Percentiles rank a stretch among this genome's conserved stretches.
Evolutionary conservation across 1,140 invertebrate species (phyloP).

Genomic region (Bombus terrestris): DNA sequence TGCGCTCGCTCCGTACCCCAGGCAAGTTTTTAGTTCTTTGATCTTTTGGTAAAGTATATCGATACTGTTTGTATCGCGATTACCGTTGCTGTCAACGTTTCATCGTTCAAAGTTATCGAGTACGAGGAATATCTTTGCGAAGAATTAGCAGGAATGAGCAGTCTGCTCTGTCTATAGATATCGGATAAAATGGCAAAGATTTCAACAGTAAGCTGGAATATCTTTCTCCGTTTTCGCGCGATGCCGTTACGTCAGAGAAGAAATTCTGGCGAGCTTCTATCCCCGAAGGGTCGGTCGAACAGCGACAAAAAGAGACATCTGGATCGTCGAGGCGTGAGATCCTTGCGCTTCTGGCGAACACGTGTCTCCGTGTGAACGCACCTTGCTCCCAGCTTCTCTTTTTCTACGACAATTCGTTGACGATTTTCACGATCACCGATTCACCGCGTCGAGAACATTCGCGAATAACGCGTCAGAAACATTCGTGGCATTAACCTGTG

Average conservation of each 20-base stretch:
- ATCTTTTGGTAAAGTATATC: too few species aligned
- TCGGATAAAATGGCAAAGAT: not conserved
- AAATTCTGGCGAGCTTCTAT: not conserved
- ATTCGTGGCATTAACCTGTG: not conserved
- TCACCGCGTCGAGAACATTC: not conserved
- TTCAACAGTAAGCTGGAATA: too few species aligned
- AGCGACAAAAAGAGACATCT: constrained; percentile 18
- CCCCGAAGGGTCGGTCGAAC: not conserved
- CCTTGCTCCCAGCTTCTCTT: not conserved
- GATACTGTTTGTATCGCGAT: too few species aligned
- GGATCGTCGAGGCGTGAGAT: constrained; percentile 52
- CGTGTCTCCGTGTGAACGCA: constrained; percentile 32
- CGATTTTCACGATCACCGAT: not conserved
- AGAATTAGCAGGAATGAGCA: too few species aligned
- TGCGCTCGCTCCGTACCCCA: too few species aligned
- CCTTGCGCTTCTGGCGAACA: constrained; percentile 47
- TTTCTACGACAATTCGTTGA: not conserved
- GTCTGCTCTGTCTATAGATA: too few species aligned
- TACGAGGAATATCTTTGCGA: too few species aligned
- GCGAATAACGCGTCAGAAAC: not conserved
- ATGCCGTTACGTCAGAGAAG: not conserved
- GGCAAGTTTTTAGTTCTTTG: too few species aligned
- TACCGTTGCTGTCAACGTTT: too few species aligned
- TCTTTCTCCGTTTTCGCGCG: not conserved
- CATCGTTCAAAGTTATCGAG: too few species aligned